Percentiles rank a stretch among this genome's conserved stretches.
phyloP scores from a whole-genome alignment of 1,140 invertebrate genomes.

The Eufriesea mexicana region DNA sequence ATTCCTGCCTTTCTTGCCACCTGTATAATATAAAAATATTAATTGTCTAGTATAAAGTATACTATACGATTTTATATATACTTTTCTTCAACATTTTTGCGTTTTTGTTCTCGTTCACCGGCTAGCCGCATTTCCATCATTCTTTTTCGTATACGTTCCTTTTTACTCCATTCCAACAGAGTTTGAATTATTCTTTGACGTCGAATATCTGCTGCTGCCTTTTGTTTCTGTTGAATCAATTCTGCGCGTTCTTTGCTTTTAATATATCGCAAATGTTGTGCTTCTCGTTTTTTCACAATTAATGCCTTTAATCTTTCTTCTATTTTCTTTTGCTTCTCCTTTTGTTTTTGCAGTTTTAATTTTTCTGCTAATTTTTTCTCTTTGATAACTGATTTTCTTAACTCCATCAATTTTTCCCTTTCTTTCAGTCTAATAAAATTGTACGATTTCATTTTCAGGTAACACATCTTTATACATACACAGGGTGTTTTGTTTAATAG shows the following conservation, averaged over 20 bases:
- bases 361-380: conserved; percentile 24
- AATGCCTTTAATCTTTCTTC: conserved; percentile 35
- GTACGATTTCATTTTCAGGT: neutral
- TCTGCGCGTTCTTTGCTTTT: conserved; percentile 32
- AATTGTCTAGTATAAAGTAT: conserved; percentile 18
- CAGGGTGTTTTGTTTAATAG: neutral
- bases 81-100: conserved; percentile 56
- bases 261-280: conserved; percentile 12
- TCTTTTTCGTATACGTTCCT: conserved; percentile 52
- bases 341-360: conserved; percentile 20
- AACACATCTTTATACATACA: neutral
- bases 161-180: conserved; percentile 47
- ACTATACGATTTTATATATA: conserved; percentile 25
- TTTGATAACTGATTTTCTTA: neutral
- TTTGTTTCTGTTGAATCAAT: conserved; percentile 46
- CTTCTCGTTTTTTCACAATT: conserved; percentile 28
- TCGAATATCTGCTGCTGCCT: conserved; percentile 27
- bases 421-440: conserved; percentile 43
- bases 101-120: conserved; percentile 56
- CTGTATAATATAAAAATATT: conserved; percentile 52
- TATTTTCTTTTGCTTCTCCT: conserved; percentile 26
- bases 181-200: conserved; percentile 53
- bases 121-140: conserved; percentile 31
- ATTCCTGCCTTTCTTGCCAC: conserved; percentile 66
- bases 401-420: conserved; percentile 16